phyloP scores from a whole-genome alignment of 1,140 invertebrate genomes.

The Drosophila aff. region DNA sequence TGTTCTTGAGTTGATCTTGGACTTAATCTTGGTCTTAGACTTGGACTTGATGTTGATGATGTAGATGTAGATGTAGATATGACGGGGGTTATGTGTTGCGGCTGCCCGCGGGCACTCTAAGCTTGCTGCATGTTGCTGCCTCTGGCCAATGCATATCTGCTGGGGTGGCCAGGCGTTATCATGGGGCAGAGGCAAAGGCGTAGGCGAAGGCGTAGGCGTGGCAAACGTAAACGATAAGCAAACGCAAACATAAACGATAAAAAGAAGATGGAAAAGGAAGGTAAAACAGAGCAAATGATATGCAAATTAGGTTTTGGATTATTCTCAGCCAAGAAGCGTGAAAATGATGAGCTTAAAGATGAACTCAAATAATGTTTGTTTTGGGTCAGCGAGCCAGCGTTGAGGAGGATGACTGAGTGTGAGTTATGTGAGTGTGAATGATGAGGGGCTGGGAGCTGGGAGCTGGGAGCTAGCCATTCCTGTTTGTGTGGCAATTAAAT shows the following conservation, averaged over 20 bases:
- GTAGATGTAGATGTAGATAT: slow-evolving; percentile 30
- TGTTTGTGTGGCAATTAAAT: slow-evolving; percentile 52
- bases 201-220: slow-evolving; percentile 46
- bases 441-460: neutral
- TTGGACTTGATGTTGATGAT: slow-evolving; percentile 28
- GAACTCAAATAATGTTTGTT: slow-evolving; percentile 35
- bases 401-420: slow-evolving; percentile 39
- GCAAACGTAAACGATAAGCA: slow-evolving; percentile 45
- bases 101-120: slow-evolving; percentile 27
- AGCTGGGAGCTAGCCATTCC: slow-evolving; percentile 21
- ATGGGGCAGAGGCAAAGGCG: slow-evolving; percentile 15
- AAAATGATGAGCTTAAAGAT: slow-evolving; percentile 41
- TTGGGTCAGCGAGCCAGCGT: slow-evolving; percentile 42
- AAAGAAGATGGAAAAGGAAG: slow-evolving; percentile 7
- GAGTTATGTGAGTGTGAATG: slow-evolving; percentile 3
- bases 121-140: slow-evolving; percentile 39
- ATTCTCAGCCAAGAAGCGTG: slow-evolving; percentile 40
- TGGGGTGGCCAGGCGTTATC: slow-evolving; percentile 9
- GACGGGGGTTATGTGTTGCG: slow-evolving; percentile 33
- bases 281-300: slow-evolving; percentile 32
- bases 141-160: slow-evolving; percentile 51
- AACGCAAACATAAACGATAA: slow-evolving; percentile 28
- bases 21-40: slow-evolving; percentile 1
- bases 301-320: slow-evolving; percentile 31
- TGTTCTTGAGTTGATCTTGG: slow-evolving; percentile 16